These are phyloP conservation scores for Mythimna impura DNA, from an alignment of 2,888 invertebrate species.

Conservation along the genomic window DNA sequence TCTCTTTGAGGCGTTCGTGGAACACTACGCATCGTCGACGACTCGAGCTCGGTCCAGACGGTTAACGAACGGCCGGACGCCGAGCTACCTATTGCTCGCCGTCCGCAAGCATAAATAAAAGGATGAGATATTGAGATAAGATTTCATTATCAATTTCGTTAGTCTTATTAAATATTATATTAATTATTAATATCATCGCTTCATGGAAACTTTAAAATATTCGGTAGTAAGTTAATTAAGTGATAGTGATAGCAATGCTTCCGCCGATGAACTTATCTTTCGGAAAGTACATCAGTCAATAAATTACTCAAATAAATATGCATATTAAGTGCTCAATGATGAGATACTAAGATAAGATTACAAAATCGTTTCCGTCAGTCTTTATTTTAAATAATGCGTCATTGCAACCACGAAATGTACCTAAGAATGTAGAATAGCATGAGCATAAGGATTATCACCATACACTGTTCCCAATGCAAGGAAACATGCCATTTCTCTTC, in stretches of 20 bases:
- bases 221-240: too few relatives aligned
- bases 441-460: not conserved
- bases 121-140: not conserved
- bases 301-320: not conserved
- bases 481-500: not conserved
- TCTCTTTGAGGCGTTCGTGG: too few relatives aligned
- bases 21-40: too few relatives aligned
- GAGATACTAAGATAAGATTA: constrained; percentile 1
- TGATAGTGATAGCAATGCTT: not conserved
- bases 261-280: not conserved
- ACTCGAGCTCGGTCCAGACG: too few relatives aligned
- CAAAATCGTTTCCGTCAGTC: not conserved
- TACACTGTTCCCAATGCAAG: not conserved
- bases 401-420: not conserved
- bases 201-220: not conserved
- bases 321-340: not conserved
- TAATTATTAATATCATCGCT: not conserved
- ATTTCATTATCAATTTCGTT: not conserved
- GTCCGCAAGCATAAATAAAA: not conserved
- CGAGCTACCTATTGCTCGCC: too few relatives aligned
- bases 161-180: not conserved
- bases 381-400: not conserved
- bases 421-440: not conserved
- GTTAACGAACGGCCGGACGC: too few relatives aligned
- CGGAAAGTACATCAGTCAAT: not conserved